Base-by-base conservation (phyloP, 2,113 vertebrate genomes). In the Callaeas wilsoni region DNA sequence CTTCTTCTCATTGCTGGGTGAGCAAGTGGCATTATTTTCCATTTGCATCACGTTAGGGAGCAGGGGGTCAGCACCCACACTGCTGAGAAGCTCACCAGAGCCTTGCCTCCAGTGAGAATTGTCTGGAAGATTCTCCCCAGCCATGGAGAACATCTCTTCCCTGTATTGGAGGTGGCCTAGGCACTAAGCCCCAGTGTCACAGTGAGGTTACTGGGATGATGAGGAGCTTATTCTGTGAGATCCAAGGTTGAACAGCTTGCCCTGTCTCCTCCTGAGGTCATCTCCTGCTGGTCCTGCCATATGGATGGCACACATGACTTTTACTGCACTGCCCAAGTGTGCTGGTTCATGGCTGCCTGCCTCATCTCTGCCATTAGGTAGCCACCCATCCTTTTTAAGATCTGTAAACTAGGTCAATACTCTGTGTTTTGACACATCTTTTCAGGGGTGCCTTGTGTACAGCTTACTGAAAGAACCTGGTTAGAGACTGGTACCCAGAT, bases 221-320 rank as follows among this genome's bases (percentile, higher is more conserved):
- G 16, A 93, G n/a, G n/a, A 93, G 69, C 69, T 96, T 78, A 90
- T 67, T 78, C 25, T 39, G 19, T 35, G 39, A 29, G 39, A 92
- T 27, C 47, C 56, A 78, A 47, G 52, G 21, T 50, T 90, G 70
- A 93, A 84, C 56, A 93, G 60, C 74, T 85, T 82, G 65, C 39
- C 47, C 46, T 20, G 22, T 91, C 87, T 95, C 67, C 47, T 90
- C 68, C 74, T 3, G 29, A 87, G 80, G 69, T 78, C 85, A 82
- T 42, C 82, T 64, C 50, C 69, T 78, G 37, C 35, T 53, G n/a
- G 41, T 42, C 29, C 56, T 71, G 62, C 78, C 25, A 57, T 35
- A 23, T 5, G 4, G 70, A 84, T 47, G 47, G 62, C 69, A 74
- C 56, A 75, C 2, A 4, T 6, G 29, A n/a, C 46, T 62, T 65